Evolutionary conservation across 2,797 vertebrate genomes (phyloP), one percentile per base, ranked within the genome.

Genomic region (Chiloscyllium punctatum): DNA sequence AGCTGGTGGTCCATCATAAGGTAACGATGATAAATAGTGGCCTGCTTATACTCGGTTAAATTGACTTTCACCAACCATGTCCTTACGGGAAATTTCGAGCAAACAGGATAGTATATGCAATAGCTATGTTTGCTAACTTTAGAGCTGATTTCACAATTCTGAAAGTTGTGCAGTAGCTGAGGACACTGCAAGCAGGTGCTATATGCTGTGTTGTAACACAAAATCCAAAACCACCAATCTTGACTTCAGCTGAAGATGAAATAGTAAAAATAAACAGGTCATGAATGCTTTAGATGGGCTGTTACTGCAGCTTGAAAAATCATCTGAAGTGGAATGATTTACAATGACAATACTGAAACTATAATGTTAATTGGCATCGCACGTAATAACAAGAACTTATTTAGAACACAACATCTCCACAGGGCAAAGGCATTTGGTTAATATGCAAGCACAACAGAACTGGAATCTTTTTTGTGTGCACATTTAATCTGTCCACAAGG

Each of bases 81-180:
- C 30, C 53, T n/a, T 5, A 33, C 30, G 57, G 18, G 57, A 91
- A 53, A 91, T 25, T 30, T 66, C 53, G 1, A 91, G 30, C 33
- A 33, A 66, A 62, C 33, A 15, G 66, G 88, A 66, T 8, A 33
- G n/a, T 91, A 53, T 33, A 0, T 66, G 57, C 30, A 62, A 66
- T 23, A 66, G n/a, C 30, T 16, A 16, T 88, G 27, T 91, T 91
- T 91, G 57, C 57, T 91, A 62, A 91, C 15, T 62, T 66, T 62
- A n/a, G 30, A 91, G 88, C 33, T 66, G 53, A 62, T 91, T 91
- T 66, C 88, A 91, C 86, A 91, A 91, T 91, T 66, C 15, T 91
- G 57, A 15, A 62, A 91, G 66, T 33, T 62, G 57, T 91, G 30
- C 88, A 91, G 87, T 11, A 57, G 57, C 30, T 91, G 30, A 66